phyloP scores from a whole-genome alignment of 2,797 vertebrate species.

The Decapterus maruadsi region DNA sequence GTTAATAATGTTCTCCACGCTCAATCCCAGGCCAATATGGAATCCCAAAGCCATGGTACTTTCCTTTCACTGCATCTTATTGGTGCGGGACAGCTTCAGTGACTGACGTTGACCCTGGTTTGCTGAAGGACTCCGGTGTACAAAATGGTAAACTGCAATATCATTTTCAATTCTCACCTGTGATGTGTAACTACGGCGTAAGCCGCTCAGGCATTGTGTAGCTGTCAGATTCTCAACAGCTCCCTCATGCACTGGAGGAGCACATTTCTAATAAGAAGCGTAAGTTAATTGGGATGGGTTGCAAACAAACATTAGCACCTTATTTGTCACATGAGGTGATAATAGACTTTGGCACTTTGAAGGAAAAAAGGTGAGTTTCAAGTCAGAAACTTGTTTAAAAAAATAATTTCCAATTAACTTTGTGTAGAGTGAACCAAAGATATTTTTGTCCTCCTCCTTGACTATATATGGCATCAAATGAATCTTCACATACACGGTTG shows the following conservation, averaged over 20 bases:
- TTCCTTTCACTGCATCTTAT: constrained; percentile 92
- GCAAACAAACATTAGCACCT: constrained; percentile 70
- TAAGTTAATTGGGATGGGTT: constrained; percentile 50
- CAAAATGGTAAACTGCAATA: constrained; percentile 73
- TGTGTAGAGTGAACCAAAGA: neutral
- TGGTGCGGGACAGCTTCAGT: constrained; percentile 89
- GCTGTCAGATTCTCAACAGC: constrained; percentile 32
- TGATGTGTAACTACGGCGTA: neutral
- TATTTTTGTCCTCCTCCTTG: constrained; percentile 26
- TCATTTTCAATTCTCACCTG: constrained; percentile 15
- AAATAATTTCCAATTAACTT: constrained; percentile 44
- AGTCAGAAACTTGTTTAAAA: constrained; percentile 35
- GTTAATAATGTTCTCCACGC: constrained; percentile 44
- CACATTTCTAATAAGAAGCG: constrained; percentile 39
- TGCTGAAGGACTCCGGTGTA: constrained; percentile 72
- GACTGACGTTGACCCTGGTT: constrained; percentile 56
- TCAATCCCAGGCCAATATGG: constrained; percentile 93
- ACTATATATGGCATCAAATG: neutral
- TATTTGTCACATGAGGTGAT: constrained; percentile 50
- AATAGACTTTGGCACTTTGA: constrained; percentile 46
- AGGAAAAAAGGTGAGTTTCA: constrained; percentile 14
- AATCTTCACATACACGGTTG: neutral
- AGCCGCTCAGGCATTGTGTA: constrained; percentile 8
- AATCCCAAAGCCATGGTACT: constrained; percentile 95
- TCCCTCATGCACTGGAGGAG: constrained; percentile 27